phyloP scores from a whole-genome alignment of 2,888 invertebrate species.

The Cistogaster globosa region DNA sequence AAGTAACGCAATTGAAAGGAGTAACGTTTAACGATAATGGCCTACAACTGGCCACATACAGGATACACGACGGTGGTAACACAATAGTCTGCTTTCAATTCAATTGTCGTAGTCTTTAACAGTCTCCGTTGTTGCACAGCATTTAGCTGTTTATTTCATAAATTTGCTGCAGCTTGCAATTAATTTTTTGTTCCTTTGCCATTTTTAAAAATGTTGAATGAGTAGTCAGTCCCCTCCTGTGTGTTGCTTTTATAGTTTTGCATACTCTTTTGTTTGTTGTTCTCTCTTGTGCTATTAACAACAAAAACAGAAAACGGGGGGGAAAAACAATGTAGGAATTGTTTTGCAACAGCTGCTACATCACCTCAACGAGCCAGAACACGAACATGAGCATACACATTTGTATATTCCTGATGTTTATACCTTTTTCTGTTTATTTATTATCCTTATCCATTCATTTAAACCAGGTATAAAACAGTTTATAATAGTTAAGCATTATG shows the following conservation, averaged over 20 bases:
- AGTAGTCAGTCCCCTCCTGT: too few relatives aligned
- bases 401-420: conserved; percentile 24
- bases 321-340: conserved; percentile 18
- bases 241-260: conserved; percentile 51
- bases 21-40: conserved; percentile 50
- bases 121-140: background rate
- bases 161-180: conserved; percentile 45
- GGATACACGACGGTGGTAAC: conserved; percentile 31
- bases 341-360: conserved; percentile 54
- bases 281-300: conserved; percentile 48
- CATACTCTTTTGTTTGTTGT: conserved; percentile 32
- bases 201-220: conserved; percentile 36
- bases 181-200: conserved; percentile 8
- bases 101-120: background rate
- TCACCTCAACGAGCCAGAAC: conserved; percentile 46
- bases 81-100: conserved; percentile 27
- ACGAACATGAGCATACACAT: conserved; percentile 12
- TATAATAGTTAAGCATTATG: conserved; percentile 29
- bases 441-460: conserved; percentile 49
- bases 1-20: conserved; percentile 49
- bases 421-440: conserved; percentile 33
- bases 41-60: conserved; percentile 38
- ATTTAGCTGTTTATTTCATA: conserved; percentile 16
- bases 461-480: conserved; percentile 49
- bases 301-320: conserved; percentile 37